A percentile compares a stretch with the other conserved stretches of the same genome.
Conservation (phyloP, 2,113 vertebrate genomes). For the Pluvianellus socialis region DNA sequence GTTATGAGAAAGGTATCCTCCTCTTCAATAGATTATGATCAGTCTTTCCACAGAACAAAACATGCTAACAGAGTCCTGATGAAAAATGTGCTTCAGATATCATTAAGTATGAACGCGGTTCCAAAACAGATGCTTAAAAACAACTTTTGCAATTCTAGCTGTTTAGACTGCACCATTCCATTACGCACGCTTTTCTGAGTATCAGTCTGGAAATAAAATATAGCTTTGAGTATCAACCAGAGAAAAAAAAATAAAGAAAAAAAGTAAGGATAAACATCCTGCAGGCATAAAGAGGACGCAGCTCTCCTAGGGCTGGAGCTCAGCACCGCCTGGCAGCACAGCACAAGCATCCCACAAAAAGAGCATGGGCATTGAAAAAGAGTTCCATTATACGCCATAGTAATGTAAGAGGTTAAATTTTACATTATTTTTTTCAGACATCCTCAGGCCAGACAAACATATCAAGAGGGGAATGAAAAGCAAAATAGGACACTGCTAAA, state of each 20-base stretch:
- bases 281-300: not conserved
- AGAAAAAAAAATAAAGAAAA: not conserved
- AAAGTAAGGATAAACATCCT: not conserved
- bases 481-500: not conserved
- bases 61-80: not conserved
- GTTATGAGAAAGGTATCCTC: not conserved
- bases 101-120: not conserved
- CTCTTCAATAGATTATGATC: not conserved
- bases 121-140: not conserved
- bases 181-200: not conserved
- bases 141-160: not conserved
- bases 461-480: not conserved
- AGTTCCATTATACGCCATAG: fast-evolving
- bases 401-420: not conserved
- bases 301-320: not conserved
- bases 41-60: not conserved
- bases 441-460: not conserved
- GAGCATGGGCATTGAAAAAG: fast-evolving
- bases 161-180: not conserved
- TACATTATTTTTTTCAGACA: not conserved
- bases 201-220: not conserved
- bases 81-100: not conserved
- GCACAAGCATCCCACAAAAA: too few relatives aligned
- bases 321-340: fast-evolving
- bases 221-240: not conserved